Evolutionary conservation across 2,888 invertebrate species (phyloP).

Genomic region (Hyposoter didymator): DNA sequence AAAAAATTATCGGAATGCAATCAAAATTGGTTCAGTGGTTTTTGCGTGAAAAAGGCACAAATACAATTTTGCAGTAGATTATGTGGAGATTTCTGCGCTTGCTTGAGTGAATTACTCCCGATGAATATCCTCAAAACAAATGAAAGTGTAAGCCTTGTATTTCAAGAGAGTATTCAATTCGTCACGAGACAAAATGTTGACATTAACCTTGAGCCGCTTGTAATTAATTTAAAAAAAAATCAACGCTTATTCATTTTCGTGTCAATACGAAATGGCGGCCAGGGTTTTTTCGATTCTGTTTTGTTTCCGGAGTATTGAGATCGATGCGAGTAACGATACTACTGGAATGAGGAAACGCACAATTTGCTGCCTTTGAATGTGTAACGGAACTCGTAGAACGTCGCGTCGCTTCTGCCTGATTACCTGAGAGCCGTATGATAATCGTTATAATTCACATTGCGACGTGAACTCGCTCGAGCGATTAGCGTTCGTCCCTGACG

Average conservation of each 20-base stretch:
- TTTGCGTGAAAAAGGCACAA: no score
- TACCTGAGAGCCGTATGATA: conserved; percentile 47
- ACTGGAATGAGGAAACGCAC: conserved; percentile 21
- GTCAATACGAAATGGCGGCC: not conserved
- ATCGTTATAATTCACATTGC: conserved; percentile 64
- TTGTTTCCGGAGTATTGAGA: conserved; percentile 22
- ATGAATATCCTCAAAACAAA: not conserved
- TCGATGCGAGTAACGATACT: conserved; percentile 6
- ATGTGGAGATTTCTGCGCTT: not conserved
- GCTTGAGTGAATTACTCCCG: not conserved
- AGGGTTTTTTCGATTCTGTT: conserved; percentile 2
- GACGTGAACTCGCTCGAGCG: conserved; percentile 45
- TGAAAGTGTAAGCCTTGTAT: not conserved
- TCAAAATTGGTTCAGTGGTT: no score
- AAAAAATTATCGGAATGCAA: no score
- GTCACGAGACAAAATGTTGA: conserved; percentile 7
- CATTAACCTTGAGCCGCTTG: not conserved
- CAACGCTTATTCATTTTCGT: not conserved
- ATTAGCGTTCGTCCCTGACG: conserved; percentile 65
- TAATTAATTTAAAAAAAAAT: not conserved
- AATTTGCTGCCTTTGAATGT: conserved; percentile 41
- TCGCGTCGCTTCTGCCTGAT: conserved; percentile 51
- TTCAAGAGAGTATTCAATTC: not conserved
- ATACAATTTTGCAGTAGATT: no score
- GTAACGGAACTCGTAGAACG: conserved; percentile 54